A percentile compares a stretch with the other conserved stretches of the same genome.
These are phyloP conservation scores for Geopemphigus sp. DNA, from an alignment of 1,140 invertebrate genomes.

Conservation along the genomic window DNA sequence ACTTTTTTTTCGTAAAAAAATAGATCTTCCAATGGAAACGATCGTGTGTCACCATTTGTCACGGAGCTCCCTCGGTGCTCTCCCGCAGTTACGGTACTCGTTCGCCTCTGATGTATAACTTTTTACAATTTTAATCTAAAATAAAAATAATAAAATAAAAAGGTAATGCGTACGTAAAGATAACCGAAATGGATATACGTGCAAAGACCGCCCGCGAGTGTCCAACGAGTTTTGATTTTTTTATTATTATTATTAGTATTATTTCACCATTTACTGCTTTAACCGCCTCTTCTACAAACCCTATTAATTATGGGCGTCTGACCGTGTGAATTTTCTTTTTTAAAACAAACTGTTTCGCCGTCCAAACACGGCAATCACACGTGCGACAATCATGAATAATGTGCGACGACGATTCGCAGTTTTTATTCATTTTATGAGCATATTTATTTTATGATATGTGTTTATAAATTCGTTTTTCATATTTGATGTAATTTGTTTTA, in stretches of 20 bases:
- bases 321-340: slow-evolving; percentile 12
- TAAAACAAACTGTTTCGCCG: slow-evolving; percentile 4
- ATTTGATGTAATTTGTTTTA: too few species aligned
- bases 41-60: slow-evolving; percentile 48
- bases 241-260: background rate
- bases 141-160: background rate
- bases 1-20: slow-evolving; percentile 5
- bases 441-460: too few species aligned
- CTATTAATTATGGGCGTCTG: slow-evolving; percentile 28
- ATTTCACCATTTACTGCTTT: background rate
- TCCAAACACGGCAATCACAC: background rate
- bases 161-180: slow-evolving; percentile 32
- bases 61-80: slow-evolving; percentile 17
- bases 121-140: slow-evolving; percentile 44
- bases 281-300: background rate
- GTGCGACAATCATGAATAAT: background rate
- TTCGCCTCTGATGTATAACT: slow-evolving; percentile 14
- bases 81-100: slow-evolving; percentile 17
- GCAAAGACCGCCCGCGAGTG: slow-evolving; percentile 45
- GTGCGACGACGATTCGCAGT: too few species aligned
- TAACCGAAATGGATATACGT: slow-evolving; percentile 1
- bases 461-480: too few species aligned
- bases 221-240: slow-evolving; percentile 23
- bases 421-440: too few species aligned
- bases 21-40: slow-evolving; percentile 40